Evolutionary conservation across 2,888 invertebrate species (phyloP).

Genomic region (Parnassius smintheus): DNA sequence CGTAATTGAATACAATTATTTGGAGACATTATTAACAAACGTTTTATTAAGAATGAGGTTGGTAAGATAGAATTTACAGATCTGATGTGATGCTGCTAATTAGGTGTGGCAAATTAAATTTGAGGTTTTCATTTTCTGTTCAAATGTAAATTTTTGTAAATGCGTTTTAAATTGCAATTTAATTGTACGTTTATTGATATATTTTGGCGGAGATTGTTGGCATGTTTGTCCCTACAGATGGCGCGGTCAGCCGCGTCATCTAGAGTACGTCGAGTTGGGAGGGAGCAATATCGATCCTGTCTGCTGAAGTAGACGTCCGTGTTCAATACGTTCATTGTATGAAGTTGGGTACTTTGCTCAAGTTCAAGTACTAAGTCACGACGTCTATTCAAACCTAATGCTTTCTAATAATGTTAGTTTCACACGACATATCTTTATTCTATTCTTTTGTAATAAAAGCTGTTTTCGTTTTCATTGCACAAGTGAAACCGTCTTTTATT

Average conservation of each 20-base stretch:
- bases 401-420: conserved; percentile 50
- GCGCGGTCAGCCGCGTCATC: conserved; percentile 49
- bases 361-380: conserved; percentile 57
- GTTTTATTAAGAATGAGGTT: too few relatives aligned
- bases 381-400: conserved; percentile 51
- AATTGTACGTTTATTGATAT: background rate
- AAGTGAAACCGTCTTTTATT: conserved; percentile 8
- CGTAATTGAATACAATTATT: too few relatives aligned
- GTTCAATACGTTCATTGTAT: conserved; percentile 39
- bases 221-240: conserved; percentile 52
- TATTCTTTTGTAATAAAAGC: conserved; percentile 38
- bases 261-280: conserved; percentile 39
- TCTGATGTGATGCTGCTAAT: too few relatives aligned
- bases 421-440: background rate
- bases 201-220: conserved; percentile 26
- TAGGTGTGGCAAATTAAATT: too few relatives aligned
- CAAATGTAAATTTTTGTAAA: too few relatives aligned
- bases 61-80: too few relatives aligned
- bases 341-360: conserved; percentile 41
- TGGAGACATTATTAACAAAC: too few relatives aligned
- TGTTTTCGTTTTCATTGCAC: conserved; percentile 11
- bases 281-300: conserved; percentile 70
- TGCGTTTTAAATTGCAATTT: too few relatives aligned
- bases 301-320: conserved; percentile 57
- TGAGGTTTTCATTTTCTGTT: too few relatives aligned